Evolutionary conservation across 1,140 invertebrate genomes (phyloP), one percentile per base, ranked within the genome.

Genomic region (Lasioglossum baleicum): DNA sequence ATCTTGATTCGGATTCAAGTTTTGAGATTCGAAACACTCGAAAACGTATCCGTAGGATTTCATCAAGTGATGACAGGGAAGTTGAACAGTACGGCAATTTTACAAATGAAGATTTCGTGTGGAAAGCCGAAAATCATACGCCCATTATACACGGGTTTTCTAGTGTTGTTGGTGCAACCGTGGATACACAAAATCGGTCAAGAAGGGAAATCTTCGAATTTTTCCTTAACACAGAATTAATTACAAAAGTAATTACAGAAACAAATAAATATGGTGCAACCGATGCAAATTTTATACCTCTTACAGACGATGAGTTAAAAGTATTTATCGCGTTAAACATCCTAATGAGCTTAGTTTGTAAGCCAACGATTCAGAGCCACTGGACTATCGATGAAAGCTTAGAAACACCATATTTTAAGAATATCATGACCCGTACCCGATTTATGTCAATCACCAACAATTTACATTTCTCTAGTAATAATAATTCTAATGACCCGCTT

Each of bases 371-470:
- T 58, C 66, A 81, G 22, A 81, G 66, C 11, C 71, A 75, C 76
- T 81, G 56, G 71, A 58, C 65, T 4, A 83, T 2, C n/a, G 70
- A 82, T 68, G 64, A 56, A 63, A 80, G 76, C 8, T 70, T 75
- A 75, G 77, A 83, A 75, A 83, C 68, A 53, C 64, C 75, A 56
- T 83, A 80, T 83, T 82, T 79, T 79, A 79, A 69, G 4, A 63
- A 68, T 60, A 6, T 83, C 64, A 83, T 75, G 26, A 8, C 11
- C 35, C 53, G 53, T 56, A 56, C 20, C 17, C 2, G 53, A 56
- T 56, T 56, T n/a, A 56, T 56, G 15, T 20, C 11, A 20, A 81
- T 66, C 17, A 0, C 66, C 5, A 13, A 2, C 75, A 66, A 70
- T 81, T 71, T 81, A 60, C 60, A 71, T 31, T 65, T 75, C 60